phyloP scores from a whole-genome alignment of 2,888 invertebrate genomes.

The Sesia bembeciformis region DNA sequence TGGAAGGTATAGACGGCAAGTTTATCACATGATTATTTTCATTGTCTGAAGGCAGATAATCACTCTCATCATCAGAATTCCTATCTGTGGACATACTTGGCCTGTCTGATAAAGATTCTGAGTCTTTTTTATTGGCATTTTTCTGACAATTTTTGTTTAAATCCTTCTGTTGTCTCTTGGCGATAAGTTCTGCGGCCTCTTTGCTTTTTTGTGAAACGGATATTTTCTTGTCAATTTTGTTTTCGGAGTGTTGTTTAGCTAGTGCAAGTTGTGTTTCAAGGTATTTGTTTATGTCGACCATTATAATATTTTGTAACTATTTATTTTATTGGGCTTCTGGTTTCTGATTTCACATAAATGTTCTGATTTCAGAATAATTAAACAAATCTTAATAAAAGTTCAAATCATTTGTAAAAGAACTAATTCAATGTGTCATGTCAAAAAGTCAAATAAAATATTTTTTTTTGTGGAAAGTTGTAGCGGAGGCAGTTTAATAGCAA shows the following conservation, averaged over 20 bases:
- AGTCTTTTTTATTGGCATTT: slow-evolving; percentile 5
- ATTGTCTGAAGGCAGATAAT: slow-evolving; percentile 41
- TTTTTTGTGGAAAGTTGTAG: no score
- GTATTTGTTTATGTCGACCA: slow-evolving; percentile 53
- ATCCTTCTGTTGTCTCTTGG: slow-evolving; percentile 46
- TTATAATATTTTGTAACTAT: neutral
- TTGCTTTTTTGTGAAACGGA: slow-evolving; percentile 46
- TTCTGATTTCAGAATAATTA: no score
- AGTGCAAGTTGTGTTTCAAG: slow-evolving; percentile 54
- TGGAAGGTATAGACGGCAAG: slow-evolving; percentile 14
- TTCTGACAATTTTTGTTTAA: slow-evolving; percentile 18
- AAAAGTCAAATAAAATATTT: no score
- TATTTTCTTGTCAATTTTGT: slow-evolving; percentile 22
- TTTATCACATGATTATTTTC: slow-evolving; percentile 22
- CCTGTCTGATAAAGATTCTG: slow-evolving; percentile 3
- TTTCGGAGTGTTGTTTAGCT: slow-evolving; percentile 39
- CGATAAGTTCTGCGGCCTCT: slow-evolving; percentile 43
- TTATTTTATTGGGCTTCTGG: no score
- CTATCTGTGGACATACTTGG: slow-evolving; percentile 17
- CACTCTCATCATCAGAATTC: slow-evolving; percentile 34
- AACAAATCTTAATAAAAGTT: no score
- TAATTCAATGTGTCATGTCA: no score
- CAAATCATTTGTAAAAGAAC: no score
- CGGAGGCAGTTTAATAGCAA: no score
- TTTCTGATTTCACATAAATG: no score